Percentiles rank a stretch among this genome's conserved stretches.
Conservation (phyloP, 2,113 vertebrate genomes). For the Bos indicus region DNA sequence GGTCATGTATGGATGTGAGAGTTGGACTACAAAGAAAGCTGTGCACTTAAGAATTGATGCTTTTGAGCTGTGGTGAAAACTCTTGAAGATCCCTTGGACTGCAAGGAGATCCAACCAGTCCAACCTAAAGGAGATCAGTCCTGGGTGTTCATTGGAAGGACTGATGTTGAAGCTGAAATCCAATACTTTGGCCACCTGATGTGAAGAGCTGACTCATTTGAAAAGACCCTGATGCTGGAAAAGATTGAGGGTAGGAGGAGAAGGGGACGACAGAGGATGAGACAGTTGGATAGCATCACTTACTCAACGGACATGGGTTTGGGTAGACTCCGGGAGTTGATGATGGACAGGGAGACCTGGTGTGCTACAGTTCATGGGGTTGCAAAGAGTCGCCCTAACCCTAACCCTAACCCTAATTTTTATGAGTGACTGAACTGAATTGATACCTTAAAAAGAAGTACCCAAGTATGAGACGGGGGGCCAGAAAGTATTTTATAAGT, state of each 20-base stretch:
- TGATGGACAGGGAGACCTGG: neutral
- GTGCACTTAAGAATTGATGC: accelerated
- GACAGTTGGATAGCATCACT: neutral
- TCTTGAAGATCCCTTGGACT: neutral
- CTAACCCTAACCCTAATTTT: too few relatives aligned
- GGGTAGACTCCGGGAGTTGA: neutral
- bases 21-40: neutral
- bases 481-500: neutral
- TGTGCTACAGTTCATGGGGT: neutral
- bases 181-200: neutral
- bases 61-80: neutral
- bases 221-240: neutral
- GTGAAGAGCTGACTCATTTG: neutral
- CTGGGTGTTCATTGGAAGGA: neutral
- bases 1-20: neutral
- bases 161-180: neutral
- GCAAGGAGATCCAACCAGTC: neutral
- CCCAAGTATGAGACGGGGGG: neutral
- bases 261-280: accelerated
- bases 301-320: neutral
- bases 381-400: neutral
- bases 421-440: neutral
- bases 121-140: neutral
- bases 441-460: neutral
- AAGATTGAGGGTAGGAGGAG: neutral